phyloP scores from a whole-genome alignment of 2,888 invertebrate genomes.

The Brachypalpus laphriformis region DNA sequence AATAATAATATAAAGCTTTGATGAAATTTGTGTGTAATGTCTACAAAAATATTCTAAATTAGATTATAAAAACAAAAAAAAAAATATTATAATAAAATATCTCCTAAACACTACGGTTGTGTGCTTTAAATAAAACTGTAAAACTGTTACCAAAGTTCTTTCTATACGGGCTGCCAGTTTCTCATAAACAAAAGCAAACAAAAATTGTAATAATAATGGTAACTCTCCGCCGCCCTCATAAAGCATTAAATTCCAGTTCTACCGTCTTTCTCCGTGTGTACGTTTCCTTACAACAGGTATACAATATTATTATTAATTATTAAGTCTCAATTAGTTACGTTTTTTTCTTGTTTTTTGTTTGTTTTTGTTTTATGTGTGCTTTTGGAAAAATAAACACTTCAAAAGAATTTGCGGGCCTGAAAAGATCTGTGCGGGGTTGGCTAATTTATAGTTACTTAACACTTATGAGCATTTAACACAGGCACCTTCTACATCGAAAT shows the following conservation, averaged over 20 bases:
- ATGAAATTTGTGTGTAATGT: conserved; percentile 65
- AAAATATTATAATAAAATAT: conserved; percentile 41
- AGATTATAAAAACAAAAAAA: conserved; percentile 39
- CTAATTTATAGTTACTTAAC: conserved; percentile 56
- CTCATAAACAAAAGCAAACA: conserved; percentile 4
- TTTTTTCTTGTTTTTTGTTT: conserved; percentile 28
- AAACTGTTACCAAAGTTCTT: conserved; percentile 33
- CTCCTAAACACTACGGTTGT: conserved; percentile 47
- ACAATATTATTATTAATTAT: conserved; percentile 44
- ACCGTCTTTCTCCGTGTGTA: conserved; percentile 20
- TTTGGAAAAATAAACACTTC: conserved; percentile 25
- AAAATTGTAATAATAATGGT: neutral
- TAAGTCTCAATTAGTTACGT: conserved; percentile 67
- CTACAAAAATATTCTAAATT: conserved; percentile 53
- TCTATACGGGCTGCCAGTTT: conserved; percentile 1
- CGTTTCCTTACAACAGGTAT: conserved; percentile 47
- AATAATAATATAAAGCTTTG: conserved; percentile 70
- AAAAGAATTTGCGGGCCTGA: conserved; percentile 5
- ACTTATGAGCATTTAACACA: conserved; percentile 85
- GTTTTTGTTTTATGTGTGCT: conserved; percentile 5
- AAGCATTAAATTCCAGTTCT: conserved; percentile 39
- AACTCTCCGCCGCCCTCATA: conserved; percentile 2
- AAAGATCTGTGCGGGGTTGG: conserved; percentile 57
- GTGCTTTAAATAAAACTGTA: conserved; percentile 11
- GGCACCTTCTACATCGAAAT: conserved; percentile 94